Percentiles rank a stretch among this genome's conserved stretches.
phyloP scores from a whole-genome alignment of 1,140 invertebrate genomes.

The Chironomus tepperi region DNA sequence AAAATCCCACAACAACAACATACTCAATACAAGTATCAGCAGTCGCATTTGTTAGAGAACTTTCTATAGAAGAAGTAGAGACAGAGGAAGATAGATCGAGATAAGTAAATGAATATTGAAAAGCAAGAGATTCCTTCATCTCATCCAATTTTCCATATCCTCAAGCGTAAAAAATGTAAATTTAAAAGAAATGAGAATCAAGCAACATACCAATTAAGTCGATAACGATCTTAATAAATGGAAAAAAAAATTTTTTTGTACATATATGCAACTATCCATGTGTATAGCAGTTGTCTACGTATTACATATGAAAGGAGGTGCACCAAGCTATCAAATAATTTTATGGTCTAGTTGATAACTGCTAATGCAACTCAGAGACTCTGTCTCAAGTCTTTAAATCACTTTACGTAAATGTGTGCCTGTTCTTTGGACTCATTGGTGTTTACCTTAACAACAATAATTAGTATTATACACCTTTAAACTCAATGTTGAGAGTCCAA shows the following conservation, averaged over 20 bases:
- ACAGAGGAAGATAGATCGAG: too few species aligned
- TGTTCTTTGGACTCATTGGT: too few species aligned
- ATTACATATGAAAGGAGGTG: neutral
- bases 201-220: neutral
- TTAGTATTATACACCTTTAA: too few species aligned
- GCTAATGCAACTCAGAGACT: too few species aligned
- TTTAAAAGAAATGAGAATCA: neutral
- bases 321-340: neutral
- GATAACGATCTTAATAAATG: conserved; percentile 9
- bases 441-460: too few species aligned
- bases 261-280: neutral
- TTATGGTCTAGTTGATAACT: neutral
- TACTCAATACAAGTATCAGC: too few species aligned
- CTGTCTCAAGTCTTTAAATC: too few species aligned
- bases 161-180: conserved; percentile 6
- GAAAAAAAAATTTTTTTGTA: neutral
- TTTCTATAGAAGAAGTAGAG: too few species aligned
- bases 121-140: neutral
- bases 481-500: too few species aligned
- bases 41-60: too few species aligned
- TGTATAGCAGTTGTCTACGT: neutral
- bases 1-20: too few species aligned
- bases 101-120: neutral
- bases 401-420: too few species aligned
- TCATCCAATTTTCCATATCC: neutral